phyloP scores from a whole-genome alignment of 2,113 vertebrate species.

The Anser cygnoides region DNA sequence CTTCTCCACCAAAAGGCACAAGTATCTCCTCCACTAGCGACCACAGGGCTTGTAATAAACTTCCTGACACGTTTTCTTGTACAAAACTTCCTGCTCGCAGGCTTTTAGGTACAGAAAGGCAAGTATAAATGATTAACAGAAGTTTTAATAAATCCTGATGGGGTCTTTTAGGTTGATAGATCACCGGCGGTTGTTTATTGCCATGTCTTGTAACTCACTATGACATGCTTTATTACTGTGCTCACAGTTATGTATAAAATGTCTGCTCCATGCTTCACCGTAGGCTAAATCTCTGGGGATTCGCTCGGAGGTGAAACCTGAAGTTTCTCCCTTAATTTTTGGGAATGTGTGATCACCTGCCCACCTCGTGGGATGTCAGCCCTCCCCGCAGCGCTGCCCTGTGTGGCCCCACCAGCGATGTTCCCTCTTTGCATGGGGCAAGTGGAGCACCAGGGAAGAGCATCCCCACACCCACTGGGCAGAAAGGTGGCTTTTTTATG shows the following conservation, averaged over 20 bases:
- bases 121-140: not conserved
- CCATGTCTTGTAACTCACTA: not conserved
- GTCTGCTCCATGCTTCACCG: not conserved
- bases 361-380: rapidly evolving
- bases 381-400: not conserved
- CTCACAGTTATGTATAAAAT: not conserved
- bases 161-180: not conserved
- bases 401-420: rapidly evolving
- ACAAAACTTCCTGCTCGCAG: not conserved
- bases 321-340: not conserved
- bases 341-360: not conserved
- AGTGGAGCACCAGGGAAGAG: rapidly evolving
- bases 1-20: not conserved
- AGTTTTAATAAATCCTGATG: constrained; percentile 49
- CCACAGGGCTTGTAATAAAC: not conserved
- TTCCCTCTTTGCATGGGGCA: not conserved
- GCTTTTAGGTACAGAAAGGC: not conserved
- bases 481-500: not conserved
- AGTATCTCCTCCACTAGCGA: not conserved
- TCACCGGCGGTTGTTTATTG: constrained; percentile 13
- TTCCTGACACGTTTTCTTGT: rapidly evolving
- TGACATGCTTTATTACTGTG: not conserved
- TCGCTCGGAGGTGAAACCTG: not conserved
- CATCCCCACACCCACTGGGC: rapidly evolving
- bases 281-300: not conserved